A percentile compares a stretch with the other conserved stretches of the same genome.
phyloP scores from a whole-genome alignment of 1,140 invertebrate genomes.

The Megathymus violae region DNA sequence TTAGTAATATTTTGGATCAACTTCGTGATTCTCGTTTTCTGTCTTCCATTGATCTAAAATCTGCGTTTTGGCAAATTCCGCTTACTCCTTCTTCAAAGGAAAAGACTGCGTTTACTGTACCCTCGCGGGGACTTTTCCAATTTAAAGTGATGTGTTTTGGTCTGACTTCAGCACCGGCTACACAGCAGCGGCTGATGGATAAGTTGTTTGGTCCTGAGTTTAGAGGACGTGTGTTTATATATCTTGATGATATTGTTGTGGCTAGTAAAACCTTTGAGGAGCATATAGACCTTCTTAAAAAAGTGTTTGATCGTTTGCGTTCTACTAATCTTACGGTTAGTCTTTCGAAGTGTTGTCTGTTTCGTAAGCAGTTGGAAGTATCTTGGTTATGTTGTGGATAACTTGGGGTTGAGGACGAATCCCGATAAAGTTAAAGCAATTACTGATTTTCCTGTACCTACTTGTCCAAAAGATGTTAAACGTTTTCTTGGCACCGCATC shows the following conservation, averaged over 20 bases:
- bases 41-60: constrained; percentile 55
- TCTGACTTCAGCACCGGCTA: constrained; percentile 21
- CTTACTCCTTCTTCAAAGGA: constrained; percentile 43
- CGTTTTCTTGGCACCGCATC: constrained; percentile 62
- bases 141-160: constrained; percentile 33
- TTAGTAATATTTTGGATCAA: constrained; percentile 11
- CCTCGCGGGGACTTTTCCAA: constrained; percentile 27
- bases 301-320: constrained; percentile 8
- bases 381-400: constrained; percentile 28
- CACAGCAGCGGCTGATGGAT: constrained; percentile 21
- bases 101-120: constrained; percentile 72
- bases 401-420: constrained; percentile 60
- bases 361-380: constrained; percentile 25
- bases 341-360: constrained; percentile 14
- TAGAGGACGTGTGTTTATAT: constrained; percentile 5
- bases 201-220: constrained; percentile 27
- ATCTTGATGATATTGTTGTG: constrained; percentile 12
- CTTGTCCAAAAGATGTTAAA: constrained; percentile 55
- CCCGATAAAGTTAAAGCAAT: constrained; percentile 74
- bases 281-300: not conserved
- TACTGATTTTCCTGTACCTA: constrained; percentile 63
- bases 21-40: constrained; percentile 27
- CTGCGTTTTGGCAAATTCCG: constrained; percentile 61
- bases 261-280: not conserved
- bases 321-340: constrained; percentile 16